Percentiles rank a stretch among this genome's conserved stretches.
Conservation (phyloP, 2,113 vertebrate species). For the Hemichromis elongatus region DNA sequence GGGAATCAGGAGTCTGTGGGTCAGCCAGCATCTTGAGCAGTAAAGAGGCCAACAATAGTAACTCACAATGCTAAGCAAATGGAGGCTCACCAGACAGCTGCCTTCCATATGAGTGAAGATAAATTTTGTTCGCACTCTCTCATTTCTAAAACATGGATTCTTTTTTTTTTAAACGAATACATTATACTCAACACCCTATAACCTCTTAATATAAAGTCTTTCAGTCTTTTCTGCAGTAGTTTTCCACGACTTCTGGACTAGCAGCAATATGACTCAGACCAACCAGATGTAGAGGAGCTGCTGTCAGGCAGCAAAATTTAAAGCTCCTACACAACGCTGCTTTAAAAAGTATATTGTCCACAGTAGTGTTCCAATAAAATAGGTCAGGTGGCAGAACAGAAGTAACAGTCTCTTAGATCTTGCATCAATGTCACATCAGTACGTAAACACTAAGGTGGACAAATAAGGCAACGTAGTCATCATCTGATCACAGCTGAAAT, state of each 20-base stretch:
- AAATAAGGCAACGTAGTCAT: background rate
- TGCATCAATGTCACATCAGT: background rate
- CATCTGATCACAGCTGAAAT: background rate
- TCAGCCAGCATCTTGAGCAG: conserved; percentile 15
- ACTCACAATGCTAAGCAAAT: background rate
- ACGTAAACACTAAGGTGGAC: background rate
- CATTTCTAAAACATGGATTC: background rate
- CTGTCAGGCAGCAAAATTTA: background rate
- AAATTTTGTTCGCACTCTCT: background rate
- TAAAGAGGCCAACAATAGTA: conserved; percentile 1
- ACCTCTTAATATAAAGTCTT: background rate
- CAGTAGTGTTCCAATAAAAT: background rate
- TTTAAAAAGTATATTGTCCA: background rate
- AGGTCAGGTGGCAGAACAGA: background rate
- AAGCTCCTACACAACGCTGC: background rate
- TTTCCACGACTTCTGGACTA: background rate
- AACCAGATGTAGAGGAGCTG: background rate
- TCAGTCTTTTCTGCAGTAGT: background rate
- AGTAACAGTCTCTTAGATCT: background rate
- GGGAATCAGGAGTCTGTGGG: conserved; percentile 43
- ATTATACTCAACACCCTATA: background rate
- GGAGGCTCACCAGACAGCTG: background rate
- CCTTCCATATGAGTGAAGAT: background rate
- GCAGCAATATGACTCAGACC: background rate
- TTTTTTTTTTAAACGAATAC: background rate